Conservation (phyloP, 2,888 invertebrate species). For the Oxytorus armatus region DNA sequence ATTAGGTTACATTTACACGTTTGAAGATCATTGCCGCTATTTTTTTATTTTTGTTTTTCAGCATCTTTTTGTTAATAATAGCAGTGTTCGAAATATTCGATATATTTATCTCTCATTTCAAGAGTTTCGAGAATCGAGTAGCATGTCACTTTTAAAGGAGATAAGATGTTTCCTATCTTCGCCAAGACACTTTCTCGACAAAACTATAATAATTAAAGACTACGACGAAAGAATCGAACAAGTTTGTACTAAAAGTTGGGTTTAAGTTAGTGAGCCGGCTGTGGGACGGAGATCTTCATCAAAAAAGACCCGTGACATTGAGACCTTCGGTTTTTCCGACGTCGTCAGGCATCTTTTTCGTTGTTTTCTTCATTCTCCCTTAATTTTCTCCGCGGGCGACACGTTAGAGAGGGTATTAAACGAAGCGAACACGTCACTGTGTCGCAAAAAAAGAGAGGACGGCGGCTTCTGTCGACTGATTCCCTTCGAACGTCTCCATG, state of each 20-base stretch:
- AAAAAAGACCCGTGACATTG: slow-evolving; percentile 17
- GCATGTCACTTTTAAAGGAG: too few relatives aligned
- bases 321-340: slow-evolving; percentile 33
- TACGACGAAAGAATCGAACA: slow-evolving; percentile 12
- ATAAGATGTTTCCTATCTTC: too few relatives aligned
- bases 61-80: too few relatives aligned
- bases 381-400: slow-evolving; percentile 27
- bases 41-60: too few relatives aligned
- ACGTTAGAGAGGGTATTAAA: background rate
- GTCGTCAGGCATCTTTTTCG: slow-evolving; percentile 1
- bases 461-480: slow-evolving; percentile 34
- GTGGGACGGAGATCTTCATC: slow-evolving; percentile 9
- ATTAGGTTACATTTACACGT: too few relatives aligned
- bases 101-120: background rate
- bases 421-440: slow-evolving; percentile 28
- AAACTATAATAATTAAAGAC: slow-evolving; percentile 24
- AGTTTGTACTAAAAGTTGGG: slow-evolving; percentile 42
- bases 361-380: slow-evolving; percentile 4
- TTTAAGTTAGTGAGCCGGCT: slow-evolving; percentile 12
- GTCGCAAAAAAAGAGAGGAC: slow-evolving; percentile 15
- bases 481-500: background rate
- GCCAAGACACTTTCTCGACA: slow-evolving; percentile 19
- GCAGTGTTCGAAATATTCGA: too few relatives aligned
- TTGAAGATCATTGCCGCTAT: too few relatives aligned
- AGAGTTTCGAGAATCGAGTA: too few relatives aligned